Evolutionary conservation across 1,140 invertebrate species (phyloP), one percentile per base, ranked within the genome.

Genomic region (Danaus plexippus): DNA sequence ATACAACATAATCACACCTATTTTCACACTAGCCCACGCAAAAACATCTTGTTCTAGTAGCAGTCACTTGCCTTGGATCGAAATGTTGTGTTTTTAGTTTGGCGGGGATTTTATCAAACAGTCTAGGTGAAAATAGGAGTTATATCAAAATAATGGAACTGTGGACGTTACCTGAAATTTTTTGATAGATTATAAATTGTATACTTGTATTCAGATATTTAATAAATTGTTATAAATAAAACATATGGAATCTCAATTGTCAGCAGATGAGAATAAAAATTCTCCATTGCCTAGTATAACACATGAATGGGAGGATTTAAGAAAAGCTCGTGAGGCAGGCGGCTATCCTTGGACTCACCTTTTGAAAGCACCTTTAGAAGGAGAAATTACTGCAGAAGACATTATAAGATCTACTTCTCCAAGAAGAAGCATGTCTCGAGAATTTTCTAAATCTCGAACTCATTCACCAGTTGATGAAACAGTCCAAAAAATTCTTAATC

Each of bases 301-400:
- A 32, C 93, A 92, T 80, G 88, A 90, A 87, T 93, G 92, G 92
- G 92, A 93, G 80, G 92, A 93, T 84, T 76, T 93, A 9, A 79
- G 88, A 64, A 84, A 91, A 71, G 87, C 89, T 59, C 83, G 81
- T 78, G 76, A 83, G 57, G 80, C 89, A 67, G 92, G 92, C 59
- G 90, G 89, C 44, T 93, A 93, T 71, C 92, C 92, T 55, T 93
- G 92, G 91, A 93, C 92, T 12, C 89, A 92, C 74, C 73, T 93
- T 9, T 79, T 89, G 57, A 90, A 90, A 64, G 77, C 77, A 15
- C 88, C 89, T 1, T 57, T 90, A 12, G 84, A 88, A 67, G 88
- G 86, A 9, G 88, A 89, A 69, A 83, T 88, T 47, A 87, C 85
- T 43, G 85, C 87, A 18, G 87, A 88, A 65, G 76, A 81, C 61